Evolutionary conservation across 2,113 vertebrate genomes (phyloP), one percentile per base, ranked within the genome.

Genomic region (Caracal caracal): DNA sequence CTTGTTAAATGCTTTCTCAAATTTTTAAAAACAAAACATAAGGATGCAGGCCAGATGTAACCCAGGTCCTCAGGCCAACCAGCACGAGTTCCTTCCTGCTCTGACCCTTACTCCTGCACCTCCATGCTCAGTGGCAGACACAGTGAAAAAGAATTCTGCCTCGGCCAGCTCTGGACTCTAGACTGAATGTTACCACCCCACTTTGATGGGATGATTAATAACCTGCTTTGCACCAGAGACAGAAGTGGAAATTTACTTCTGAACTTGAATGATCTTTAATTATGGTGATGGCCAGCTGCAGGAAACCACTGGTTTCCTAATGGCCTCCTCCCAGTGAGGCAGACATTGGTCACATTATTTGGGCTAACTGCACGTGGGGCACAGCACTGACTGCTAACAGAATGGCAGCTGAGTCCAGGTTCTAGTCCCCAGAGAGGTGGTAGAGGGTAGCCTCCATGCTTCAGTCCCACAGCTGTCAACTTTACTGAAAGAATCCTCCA

Each of bases 191-290:
- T 40, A 9, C 19, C 28, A 49, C 56, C 66, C 35, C 65, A 33
- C n/a, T 15, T 43, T 75, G 78, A 70, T 49, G 30, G 30, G 37
- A 56, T 88, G 40, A 35, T 49, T 40, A 68, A 92, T 11, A 87
- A 68, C 37, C 10, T 87, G 20, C 33, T 94, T 47, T 95, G 47
- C 47, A 26, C 66, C 37, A 63, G 33, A 94, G 22, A 84, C 65
- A 80, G 68, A 33, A 79, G 20, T 70, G 51, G 85, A 88, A 90
- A 87, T 88, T 79, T 93, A 68, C 47, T 80, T 70, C 61, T 65
- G 30, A n/a, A 92, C 75, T 71, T 86, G 65, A 94, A 89, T 28
- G 13, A 40, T 82, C 37, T 59, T 91, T 70, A 47, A 37, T 87
- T 47, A n/a, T 4, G 15, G 37, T 35, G 22, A 53, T 37, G 51